These are phyloP conservation scores for Pluvianellus socialis DNA, from an alignment of 2,113 vertebrate genomes.

Conservation along the genomic window DNA sequence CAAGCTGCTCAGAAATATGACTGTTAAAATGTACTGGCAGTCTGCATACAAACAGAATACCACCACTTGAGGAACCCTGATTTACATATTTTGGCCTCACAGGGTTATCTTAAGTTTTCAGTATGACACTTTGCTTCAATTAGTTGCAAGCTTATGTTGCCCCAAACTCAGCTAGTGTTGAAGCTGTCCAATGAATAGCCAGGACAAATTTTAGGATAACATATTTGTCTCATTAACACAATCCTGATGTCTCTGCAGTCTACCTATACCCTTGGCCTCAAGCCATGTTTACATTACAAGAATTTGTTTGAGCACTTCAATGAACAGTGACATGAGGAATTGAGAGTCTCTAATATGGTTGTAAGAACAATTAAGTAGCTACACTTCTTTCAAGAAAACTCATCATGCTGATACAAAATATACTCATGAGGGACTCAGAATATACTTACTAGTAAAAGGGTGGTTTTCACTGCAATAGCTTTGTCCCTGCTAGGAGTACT, in stretches of 20 bases:
- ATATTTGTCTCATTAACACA: neutral
- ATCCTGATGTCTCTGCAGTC: neutral
- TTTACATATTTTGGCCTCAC: neutral
- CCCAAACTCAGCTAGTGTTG: neutral
- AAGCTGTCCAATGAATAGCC: neutral
- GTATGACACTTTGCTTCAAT: neutral
- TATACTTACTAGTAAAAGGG: neutral
- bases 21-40: neutral
- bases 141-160: neutral
- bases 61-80: neutral
- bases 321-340: neutral
- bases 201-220: neutral
- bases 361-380: neutral
- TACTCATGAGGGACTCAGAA: neutral
- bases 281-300: neutral
- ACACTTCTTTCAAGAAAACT: neutral
- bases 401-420: neutral
- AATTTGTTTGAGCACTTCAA: neutral
- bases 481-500: neutral
- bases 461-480: neutral
- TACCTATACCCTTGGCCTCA: neutral
- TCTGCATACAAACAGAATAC: neutral
- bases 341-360: neutral
- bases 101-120: neutral
- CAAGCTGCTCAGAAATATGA: neutral